phyloP scores from a whole-genome alignment of 2,888 invertebrate species.

The Amorpha juglandis region DNA sequence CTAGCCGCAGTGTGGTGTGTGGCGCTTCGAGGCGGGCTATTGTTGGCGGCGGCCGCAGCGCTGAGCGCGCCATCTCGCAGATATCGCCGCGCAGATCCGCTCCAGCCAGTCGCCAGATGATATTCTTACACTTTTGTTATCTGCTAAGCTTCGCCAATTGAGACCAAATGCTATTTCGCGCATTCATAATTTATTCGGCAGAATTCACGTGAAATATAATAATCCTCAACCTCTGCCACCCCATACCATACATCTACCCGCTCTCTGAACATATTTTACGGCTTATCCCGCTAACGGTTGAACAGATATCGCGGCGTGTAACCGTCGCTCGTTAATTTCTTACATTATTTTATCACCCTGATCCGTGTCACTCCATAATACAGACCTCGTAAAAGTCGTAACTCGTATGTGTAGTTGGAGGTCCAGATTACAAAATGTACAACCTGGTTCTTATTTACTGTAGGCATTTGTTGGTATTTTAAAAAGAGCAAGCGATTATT shows the following conservation, averaged over 20 bases:
- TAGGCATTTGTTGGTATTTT: no score
- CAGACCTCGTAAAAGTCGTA: background rate
- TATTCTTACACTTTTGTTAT: constrained; percentile 20
- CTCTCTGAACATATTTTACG: constrained; percentile 13
- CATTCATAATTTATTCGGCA: constrained; percentile 6
- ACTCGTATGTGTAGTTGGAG: background rate
- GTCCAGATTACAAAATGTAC: background rate
- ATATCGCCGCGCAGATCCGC: constrained; percentile 10
- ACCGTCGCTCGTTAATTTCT: constrained; percentile 5
- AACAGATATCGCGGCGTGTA: constrained; percentile 7
- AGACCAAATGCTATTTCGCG: background rate
- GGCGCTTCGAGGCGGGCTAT: constrained; percentile 17
- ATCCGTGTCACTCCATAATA: background rate
- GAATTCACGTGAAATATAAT: background rate
- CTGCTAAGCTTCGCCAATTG: background rate
- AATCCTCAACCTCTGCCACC: background rate
- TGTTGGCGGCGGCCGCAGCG: constrained; percentile 16
- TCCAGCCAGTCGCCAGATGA: background rate
- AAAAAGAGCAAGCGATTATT: no score
- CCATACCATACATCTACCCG: background rate
- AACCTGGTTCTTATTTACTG: background rate
- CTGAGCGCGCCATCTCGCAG: background rate
- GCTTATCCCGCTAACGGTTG: constrained; percentile 13
- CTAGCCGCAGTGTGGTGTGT: background rate
- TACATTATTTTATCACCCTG: background rate